phyloP scores from a whole-genome alignment of 1,140 invertebrate genomes.

The Drosophila navojoa region DNA sequence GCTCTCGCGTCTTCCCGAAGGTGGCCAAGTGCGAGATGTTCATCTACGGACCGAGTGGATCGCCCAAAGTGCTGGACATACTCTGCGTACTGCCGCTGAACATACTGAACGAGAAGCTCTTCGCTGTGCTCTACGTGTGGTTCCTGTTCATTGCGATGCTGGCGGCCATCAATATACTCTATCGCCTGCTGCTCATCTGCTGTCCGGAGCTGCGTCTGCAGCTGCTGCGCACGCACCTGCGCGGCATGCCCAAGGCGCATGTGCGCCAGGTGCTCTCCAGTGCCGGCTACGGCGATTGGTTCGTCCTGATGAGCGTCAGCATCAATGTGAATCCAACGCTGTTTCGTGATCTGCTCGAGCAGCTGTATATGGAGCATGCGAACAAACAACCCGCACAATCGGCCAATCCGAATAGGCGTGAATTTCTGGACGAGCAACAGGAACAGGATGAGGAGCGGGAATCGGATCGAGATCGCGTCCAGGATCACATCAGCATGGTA shows the following conservation, averaged over 20 bases:
- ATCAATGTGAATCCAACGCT: slow-evolving; percentile 88
- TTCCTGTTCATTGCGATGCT: slow-evolving; percentile 88
- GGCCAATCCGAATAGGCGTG: too few species aligned
- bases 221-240: slow-evolving; percentile 85
- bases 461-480: neutral
- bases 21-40: slow-evolving; percentile 90
- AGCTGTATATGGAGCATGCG: slow-evolving; percentile 37
- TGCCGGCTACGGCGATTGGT: slow-evolving; percentile 88
- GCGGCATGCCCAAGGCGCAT: slow-evolving; percentile 58
- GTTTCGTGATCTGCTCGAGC: slow-evolving; percentile 85
- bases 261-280: slow-evolving; percentile 52
- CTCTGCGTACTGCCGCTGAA: slow-evolving; percentile 91
- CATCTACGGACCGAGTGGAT: slow-evolving; percentile 87
- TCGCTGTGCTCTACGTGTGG: slow-evolving; percentile 92
- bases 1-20: slow-evolving; percentile 88
- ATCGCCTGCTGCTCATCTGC: slow-evolving; percentile 77
- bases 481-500: neutral
- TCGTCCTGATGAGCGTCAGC: slow-evolving; percentile 87
- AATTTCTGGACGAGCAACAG: neutral
- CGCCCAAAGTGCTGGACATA: slow-evolving; percentile 86
- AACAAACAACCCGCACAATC: too few species aligned
- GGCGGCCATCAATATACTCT: slow-evolving; percentile 87
- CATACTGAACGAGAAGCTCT: slow-evolving; percentile 92
- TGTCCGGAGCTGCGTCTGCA: slow-evolving; percentile 66
- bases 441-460: neutral